Evolutionary conservation across 64 coral and sea anemone species (phyloP).

Genomic region (Pocillopora damicornis): DNA sequence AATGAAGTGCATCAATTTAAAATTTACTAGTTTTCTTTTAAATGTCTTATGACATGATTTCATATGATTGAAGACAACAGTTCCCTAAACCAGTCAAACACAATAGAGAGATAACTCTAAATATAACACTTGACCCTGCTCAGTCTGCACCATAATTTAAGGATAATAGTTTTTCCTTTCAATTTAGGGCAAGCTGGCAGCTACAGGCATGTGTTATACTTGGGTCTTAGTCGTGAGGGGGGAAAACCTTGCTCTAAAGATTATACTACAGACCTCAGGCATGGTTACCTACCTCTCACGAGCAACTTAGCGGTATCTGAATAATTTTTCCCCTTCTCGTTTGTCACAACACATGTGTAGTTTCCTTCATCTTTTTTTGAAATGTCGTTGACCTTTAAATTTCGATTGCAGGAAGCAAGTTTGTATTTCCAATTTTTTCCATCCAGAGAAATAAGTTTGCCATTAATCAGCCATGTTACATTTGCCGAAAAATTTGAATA

Average conservation of each 20-base stretch:
- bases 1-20: too few species aligned
- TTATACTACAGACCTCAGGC: not conserved
- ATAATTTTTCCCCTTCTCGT: not conserved
- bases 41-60: too few species aligned
- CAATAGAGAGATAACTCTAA: too few species aligned
- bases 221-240: not conserved
- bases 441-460: not conserved
- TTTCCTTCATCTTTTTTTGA: not conserved
- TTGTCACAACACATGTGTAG: slow-evolving; percentile 15
- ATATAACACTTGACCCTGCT: too few species aligned
- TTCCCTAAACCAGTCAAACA: too few species aligned
- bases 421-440: not conserved
- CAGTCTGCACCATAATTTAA: too few species aligned
- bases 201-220: not conserved
- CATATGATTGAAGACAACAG: too few species aligned
- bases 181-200: too few species aligned
- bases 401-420: not conserved
- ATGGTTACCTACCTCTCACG: not conserved
- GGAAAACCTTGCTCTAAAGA: not conserved
- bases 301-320: not conserved
- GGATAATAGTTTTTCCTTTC: too few species aligned
- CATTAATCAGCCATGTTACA: slow-evolving; percentile 25
- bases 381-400: not conserved
- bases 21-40: too few species aligned
- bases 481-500: not conserved